Evolutionary conservation across 2,888 invertebrate genomes (phyloP).

Genomic region (Synanthedon formicaeformis): DNA sequence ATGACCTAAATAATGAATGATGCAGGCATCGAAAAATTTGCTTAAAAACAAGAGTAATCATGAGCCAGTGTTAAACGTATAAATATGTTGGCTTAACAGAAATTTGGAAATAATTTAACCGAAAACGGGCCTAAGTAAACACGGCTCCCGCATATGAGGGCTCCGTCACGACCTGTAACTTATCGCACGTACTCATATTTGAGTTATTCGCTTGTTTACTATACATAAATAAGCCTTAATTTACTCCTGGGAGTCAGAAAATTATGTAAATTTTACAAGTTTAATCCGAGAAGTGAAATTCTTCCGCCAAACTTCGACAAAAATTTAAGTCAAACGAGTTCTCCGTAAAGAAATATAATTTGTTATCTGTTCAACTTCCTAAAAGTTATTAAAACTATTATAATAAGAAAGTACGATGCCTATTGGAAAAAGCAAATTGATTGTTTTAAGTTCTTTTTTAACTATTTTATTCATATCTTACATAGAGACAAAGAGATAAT

Average conservation of each 20-base stretch:
- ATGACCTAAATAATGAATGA: conserved; percentile 1
- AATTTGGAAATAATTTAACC: conserved; percentile 44
- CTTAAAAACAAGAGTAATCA: conserved; percentile 24
- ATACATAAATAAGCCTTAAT: neutral
- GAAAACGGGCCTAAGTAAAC: conserved; percentile 41
- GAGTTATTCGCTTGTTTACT: neutral
- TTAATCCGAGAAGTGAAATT: neutral
- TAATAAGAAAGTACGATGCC: too few relatives aligned
- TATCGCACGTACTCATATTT: conserved; percentile 20
- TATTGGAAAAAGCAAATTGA: too few relatives aligned
- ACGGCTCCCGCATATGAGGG: conserved; percentile 24
- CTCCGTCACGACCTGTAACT: conserved; percentile 23
- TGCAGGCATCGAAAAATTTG: conserved; percentile 6
- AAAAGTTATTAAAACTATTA: too few relatives aligned
- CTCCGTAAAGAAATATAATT: too few relatives aligned
- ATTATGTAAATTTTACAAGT: neutral
- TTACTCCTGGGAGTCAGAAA: neutral
- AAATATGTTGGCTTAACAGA: conserved; percentile 39
- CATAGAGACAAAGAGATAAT: too few relatives aligned
- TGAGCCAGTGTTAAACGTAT: conserved; percentile 26
- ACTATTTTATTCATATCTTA: too few relatives aligned
- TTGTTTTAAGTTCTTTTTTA: too few relatives aligned
- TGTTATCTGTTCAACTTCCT: too few relatives aligned
- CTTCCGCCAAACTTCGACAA: too few relatives aligned
- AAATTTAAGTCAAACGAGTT: too few relatives aligned